Conservation (phyloP, 2,113 vertebrate species). For the Eleginops maclovinus region DNA sequence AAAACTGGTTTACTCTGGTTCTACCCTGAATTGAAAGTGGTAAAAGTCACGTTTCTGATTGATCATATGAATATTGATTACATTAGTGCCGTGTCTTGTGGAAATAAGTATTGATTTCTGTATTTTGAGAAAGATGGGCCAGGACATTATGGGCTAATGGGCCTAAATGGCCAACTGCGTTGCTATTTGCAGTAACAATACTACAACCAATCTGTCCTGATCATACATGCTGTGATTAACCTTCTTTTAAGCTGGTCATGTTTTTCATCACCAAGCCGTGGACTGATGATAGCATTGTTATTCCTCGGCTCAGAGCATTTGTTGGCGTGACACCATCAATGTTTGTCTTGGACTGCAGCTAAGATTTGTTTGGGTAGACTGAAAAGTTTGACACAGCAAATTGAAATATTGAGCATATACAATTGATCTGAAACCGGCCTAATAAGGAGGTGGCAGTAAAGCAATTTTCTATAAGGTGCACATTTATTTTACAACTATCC, state of each 20-base stretch:
- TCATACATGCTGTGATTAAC: not conserved
- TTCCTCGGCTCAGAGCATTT: not conserved
- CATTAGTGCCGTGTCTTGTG: too few species aligned
- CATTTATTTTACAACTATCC: slow-evolving; percentile 22
- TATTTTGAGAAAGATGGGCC: too few species aligned
- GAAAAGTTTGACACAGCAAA: not conserved
- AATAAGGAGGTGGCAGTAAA: not conserved
- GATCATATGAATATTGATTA: too few species aligned
- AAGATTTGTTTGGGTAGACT: not conserved
- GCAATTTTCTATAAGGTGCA: not conserved
- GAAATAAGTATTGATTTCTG: too few species aligned
- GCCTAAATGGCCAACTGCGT: too few species aligned
- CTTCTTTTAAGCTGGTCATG: not conserved
- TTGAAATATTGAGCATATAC: slow-evolving; percentile 16
- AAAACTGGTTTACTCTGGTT: too few species aligned
- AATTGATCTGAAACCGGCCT: not conserved
- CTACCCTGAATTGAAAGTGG: too few species aligned
- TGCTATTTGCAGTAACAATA: not conserved
- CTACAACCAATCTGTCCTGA: not conserved
- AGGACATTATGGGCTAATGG: too few species aligned
- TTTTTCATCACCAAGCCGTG: not conserved
- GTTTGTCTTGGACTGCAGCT: not conserved
- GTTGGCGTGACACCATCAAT: not conserved
- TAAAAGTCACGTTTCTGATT: too few species aligned
- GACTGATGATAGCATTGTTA: not conserved